Evolutionary conservation across 2,113 vertebrate genomes (phyloP).

Genomic region (Myrmophylax atrothorax): DNA sequence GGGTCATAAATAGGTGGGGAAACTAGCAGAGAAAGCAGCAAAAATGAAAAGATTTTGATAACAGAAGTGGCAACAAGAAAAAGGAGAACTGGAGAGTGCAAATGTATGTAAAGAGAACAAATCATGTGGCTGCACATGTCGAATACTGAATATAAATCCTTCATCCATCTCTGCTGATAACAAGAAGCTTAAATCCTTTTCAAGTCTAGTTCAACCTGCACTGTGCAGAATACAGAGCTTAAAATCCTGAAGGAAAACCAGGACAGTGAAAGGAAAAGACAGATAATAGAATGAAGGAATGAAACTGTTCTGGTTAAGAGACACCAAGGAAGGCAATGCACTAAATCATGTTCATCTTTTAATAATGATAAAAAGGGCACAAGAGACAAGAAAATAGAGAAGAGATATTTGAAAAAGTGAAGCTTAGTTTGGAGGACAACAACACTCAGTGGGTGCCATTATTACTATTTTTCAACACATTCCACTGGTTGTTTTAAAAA

Average conservation of each 20-base stretch:
- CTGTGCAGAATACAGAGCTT: not conserved
- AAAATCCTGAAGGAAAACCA: not conserved
- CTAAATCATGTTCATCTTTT: not conserved
- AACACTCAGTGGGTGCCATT: not conserved
- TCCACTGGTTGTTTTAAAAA: not conserved
- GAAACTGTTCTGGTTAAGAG: not conserved
- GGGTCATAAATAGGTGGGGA: not conserved
- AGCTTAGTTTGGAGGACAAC: not conserved
- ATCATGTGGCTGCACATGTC: not conserved
- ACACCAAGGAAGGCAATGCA: not conserved
- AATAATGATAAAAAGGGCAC: not conserved
- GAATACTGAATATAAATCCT: not conserved
- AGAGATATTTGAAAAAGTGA: not conserved
- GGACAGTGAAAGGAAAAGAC: not conserved
- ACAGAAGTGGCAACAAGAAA: not conserved
- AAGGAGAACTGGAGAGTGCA: not conserved
- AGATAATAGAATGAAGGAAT: not conserved
- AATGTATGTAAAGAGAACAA: not conserved
- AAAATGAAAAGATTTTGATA: not conserved
- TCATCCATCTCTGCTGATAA: not conserved
- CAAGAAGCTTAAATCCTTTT: not conserved
- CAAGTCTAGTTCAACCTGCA: not conserved
- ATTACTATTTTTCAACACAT: not conserved
- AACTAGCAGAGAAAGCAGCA: not conserved
- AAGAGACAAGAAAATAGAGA: not conserved